These are phyloP conservation scores for Coreius guichenoti DNA, from an alignment of 2,797 vertebrate genomes.

Conservation along the genomic window DNA sequence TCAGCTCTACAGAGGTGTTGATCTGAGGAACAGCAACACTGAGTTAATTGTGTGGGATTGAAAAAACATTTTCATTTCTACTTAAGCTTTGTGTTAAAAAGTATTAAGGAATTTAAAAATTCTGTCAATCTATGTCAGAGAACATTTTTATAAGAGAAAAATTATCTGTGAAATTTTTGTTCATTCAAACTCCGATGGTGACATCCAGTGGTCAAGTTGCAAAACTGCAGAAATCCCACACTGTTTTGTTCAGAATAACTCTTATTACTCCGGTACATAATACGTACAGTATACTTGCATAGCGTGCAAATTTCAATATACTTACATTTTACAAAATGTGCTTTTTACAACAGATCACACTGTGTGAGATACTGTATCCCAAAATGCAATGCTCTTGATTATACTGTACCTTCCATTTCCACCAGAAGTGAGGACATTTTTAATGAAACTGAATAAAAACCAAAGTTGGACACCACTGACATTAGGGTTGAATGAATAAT, in stretches of 20 bases:
- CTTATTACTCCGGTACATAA: background rate
- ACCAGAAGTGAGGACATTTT: background rate
- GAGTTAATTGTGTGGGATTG: background rate
- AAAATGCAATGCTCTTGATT: background rate
- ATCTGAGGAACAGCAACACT: conserved; percentile 70
- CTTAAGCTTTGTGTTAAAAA: background rate
- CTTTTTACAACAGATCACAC: background rate
- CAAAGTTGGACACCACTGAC: too few relatives aligned
- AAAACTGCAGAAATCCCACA: background rate
- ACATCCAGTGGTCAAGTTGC: conserved; percentile 1
- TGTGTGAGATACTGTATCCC: background rate
- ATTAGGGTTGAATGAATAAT: too few relatives aligned
- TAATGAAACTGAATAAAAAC: too few relatives aligned
- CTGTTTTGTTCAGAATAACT: background rate
- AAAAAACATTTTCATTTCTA: background rate
- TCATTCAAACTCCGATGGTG: background rate
- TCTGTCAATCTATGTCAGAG: background rate
- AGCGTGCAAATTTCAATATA: background rate
- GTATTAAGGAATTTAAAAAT: background rate
- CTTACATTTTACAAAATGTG: background rate
- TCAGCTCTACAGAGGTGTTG: conserved; percentile 85
- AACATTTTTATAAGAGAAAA: background rate
- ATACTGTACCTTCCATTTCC: background rate
- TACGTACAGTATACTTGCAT: background rate
- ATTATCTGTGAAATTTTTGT: background rate